Percentiles rank a stretch among this genome's conserved stretches.
Evolutionary conservation across 2,888 invertebrate genomes (phyloP).

Genomic region (Brenthis hecate): DNA sequence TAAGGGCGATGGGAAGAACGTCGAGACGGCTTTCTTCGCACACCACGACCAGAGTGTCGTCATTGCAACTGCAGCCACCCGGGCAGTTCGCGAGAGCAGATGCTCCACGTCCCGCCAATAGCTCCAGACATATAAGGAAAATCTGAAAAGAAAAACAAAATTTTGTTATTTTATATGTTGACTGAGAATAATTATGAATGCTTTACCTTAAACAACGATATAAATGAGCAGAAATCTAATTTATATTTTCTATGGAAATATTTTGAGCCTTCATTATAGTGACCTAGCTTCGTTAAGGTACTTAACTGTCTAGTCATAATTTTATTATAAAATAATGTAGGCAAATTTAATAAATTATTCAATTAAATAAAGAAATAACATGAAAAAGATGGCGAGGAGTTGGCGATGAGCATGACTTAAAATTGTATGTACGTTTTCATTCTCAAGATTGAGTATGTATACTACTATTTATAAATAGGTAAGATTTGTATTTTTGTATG

Average conservation of each 20-base stretch:
- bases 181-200: not conserved
- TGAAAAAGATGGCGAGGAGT: too few relatives aligned
- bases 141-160: slow-evolving; percentile 62
- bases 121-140: slow-evolving; percentile 63
- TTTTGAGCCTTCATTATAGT: slow-evolving; percentile 3
- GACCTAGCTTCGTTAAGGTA: not conserved
- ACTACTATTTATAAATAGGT: too few relatives aligned
- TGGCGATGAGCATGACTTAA: too few relatives aligned
- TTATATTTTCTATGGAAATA: not conserved
- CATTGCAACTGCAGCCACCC: slow-evolving; percentile 93
- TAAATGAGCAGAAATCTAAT: not conserved
- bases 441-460: too few relatives aligned
- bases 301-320: not conserved
- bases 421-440: too few relatives aligned
- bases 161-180: not conserved
- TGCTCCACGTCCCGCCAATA: slow-evolving; percentile 60
- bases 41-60: slow-evolving; percentile 92
- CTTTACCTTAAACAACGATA: not conserved
- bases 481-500: too few relatives aligned
- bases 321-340: slow-evolving; percentile 2
- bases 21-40: slow-evolving; percentile 93
- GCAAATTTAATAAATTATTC: not conserved
- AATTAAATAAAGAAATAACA: too few relatives aligned
- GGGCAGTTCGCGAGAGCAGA: slow-evolving; percentile 90
- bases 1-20: slow-evolving; percentile 94